Base-by-base conservation (phyloP, 1,140 invertebrate species). In the Drosophila nigromelanica region DNA sequence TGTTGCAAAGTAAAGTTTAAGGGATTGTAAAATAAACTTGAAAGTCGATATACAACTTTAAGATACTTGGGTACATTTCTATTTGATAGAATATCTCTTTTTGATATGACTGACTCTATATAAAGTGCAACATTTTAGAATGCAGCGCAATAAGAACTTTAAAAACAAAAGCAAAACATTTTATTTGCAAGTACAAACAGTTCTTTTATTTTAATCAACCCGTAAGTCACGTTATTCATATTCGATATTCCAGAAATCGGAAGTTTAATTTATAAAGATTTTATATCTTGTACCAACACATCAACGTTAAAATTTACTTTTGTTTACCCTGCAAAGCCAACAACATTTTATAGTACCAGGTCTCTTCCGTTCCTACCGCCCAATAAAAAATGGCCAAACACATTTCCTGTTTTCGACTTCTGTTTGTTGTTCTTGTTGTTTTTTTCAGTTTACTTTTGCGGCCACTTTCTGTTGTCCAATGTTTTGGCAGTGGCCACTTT, bases 351-450 rank as follows among this genome's bases (percentile, higher is more conserved):
- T 45, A 33, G 2, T 11, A n/a, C n/a, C 8, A 24, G 54, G 18
- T 55, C 24, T 2, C 21, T 8, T 14, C 8, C 10, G 1, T n/a
- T 12, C 40, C 14, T 21, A 47, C 61, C 62, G 21, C 69, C 73
- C 76, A 60, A n/a, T 55, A 40, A 47, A 69, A 81, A 67, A 85
- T 80, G 81, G 66, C 74, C 81, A 80, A 86, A 78, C 81, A 86
- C 81, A 86, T 86, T 78, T 80, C 58, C 78, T 47, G 68, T 75
- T 80, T 72, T 37, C 39, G 24, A 60, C 50, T 48, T 81, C 77
- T 86, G 66, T 75, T 81, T 81, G 59, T 69, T 62, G 69, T 43
- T 12, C 10, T 18, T 5, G 15, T 33, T 78, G 79, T 52, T 42
- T 58, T 61, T 63, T 70, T 73, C 62, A 50, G 42, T 33, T 69